Evolutionary conservation across 2,113 vertebrate species (phyloP), one percentile per base, ranked within the genome.

Genomic region (Hydrochoerus hydrochaeris): DNA sequence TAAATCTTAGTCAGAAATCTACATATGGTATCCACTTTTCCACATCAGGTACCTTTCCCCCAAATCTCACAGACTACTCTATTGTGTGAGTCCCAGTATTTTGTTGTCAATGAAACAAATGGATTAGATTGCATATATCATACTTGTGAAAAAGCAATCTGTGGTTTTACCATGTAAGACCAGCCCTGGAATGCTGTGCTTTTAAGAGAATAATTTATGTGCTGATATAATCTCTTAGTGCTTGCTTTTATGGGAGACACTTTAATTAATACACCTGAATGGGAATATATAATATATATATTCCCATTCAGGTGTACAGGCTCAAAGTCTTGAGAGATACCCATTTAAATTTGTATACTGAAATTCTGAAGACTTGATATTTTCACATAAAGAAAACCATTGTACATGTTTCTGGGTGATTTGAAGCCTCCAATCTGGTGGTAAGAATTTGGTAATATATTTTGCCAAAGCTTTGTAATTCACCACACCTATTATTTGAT

Each of bases 381-480:
- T 82, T 95, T 78, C 77, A 58, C 54, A 89, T 81, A 54, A 93
- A 93, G 24, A 93, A 83, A 63, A 88, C 24, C 2, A 35, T 13
- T 1, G 3, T 26, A n/a, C 67, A 81, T 62, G 90, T 96, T 5
- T 88, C 28, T 85, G 52, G 22, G 83, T 88, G 77, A 89, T 82
- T 92, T 80, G 46, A 28, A 91, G 24, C 11, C 67, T 85, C 52
- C 49, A 73, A 90, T n/a, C 62, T 38, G 14, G 44, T 12, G 19
- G 0, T 87, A 84, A 46, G 20, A 89, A 38, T 16, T 85, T 35
- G 58, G 35, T 69, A 52, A 77, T 32, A 63, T 49, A 86, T 82
- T 3, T 93, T 94, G 38, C 24, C 22, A 91, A 89, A 95, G 38
- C 7, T 97, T 90, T 91, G 28, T 81, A 85, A 83, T 57, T 32